Percentiles rank a stretch among this genome's conserved stretches.
Conservation (phyloP, 2,113 vertebrate species). For the Nettapus auritus region DNA sequence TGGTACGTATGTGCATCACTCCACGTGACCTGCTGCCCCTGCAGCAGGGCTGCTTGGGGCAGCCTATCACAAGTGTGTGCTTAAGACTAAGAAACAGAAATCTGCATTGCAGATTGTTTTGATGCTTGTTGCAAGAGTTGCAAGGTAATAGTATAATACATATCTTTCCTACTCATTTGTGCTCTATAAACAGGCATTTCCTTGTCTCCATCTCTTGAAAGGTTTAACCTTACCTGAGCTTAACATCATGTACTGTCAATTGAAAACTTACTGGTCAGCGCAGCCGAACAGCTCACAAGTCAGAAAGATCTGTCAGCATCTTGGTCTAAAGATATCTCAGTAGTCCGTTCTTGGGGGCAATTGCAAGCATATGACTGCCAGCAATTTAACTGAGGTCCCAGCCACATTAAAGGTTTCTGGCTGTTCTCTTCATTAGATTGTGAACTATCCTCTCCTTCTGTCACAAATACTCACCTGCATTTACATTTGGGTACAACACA, state of each 20-base stretch:
- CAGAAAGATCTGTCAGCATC: neutral
- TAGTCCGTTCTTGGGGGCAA: neutral
- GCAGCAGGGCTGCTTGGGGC: neutral
- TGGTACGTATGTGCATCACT: neutral
- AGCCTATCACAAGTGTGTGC: neutral
- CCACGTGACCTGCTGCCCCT: neutral
- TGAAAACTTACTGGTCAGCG: neutral
- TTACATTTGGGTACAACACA: neutral
- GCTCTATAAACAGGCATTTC: neutral
- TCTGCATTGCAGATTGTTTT: neutral
- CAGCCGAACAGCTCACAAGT: neutral
- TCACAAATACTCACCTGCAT: neutral
- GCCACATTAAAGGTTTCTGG: neutral
- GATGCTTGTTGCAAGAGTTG: neutral
- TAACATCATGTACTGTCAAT: neutral
- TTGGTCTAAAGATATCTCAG: neutral
- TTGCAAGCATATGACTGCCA: neutral
- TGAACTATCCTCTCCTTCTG: neutral
- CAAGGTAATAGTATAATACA: neutral
- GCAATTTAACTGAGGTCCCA: neutral
- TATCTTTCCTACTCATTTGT: neutral
- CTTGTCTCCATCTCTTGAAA: neutral
- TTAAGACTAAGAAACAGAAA: neutral
- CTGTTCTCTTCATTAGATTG: neutral
- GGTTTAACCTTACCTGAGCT: neutral